Conservation (phyloP, 1,140 invertebrate species). For the Hesperophylax magnus region DNA sequence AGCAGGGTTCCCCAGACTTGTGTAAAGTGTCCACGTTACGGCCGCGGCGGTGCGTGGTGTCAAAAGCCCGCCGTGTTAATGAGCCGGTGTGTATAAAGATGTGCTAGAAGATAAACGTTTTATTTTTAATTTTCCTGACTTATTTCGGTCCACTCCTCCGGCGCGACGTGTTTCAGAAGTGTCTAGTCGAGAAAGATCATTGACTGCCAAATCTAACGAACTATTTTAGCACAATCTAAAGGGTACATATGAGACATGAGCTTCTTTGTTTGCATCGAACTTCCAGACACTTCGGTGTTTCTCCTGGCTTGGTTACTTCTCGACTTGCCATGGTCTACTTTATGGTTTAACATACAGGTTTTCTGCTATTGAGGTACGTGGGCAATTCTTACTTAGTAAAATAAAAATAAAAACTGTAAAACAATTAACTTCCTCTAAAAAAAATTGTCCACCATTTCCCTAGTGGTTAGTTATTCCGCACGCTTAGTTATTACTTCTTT, state of each 20-base stretch:
- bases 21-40: neutral
- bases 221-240: slow-evolving; percentile 35
- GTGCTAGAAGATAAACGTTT: slow-evolving; percentile 30
- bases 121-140: slow-evolving; percentile 32
- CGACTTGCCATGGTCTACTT: no score
- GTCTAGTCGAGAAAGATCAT: slow-evolving; percentile 36
- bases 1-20: no score
- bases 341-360: no score
- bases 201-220: slow-evolving; percentile 35
- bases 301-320: no score
- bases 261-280: slow-evolving; percentile 12
- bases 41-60: neutral
- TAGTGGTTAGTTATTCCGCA: no score
- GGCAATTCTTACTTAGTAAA: no score
- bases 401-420: no score
- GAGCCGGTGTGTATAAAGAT: slow-evolving; percentile 9
- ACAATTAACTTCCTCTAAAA: no score
- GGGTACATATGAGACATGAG: slow-evolving; percentile 7
- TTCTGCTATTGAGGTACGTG: no score
- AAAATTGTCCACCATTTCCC: no score
- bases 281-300: neutral
- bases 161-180: slow-evolving; percentile 15
- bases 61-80: slow-evolving; percentile 3
- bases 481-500: neutral
- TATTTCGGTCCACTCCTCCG: slow-evolving; percentile 27